These are phyloP conservation scores for Colostygia pectinataria DNA, from an alignment of 2,888 invertebrate species.

Conservation along the genomic window DNA sequence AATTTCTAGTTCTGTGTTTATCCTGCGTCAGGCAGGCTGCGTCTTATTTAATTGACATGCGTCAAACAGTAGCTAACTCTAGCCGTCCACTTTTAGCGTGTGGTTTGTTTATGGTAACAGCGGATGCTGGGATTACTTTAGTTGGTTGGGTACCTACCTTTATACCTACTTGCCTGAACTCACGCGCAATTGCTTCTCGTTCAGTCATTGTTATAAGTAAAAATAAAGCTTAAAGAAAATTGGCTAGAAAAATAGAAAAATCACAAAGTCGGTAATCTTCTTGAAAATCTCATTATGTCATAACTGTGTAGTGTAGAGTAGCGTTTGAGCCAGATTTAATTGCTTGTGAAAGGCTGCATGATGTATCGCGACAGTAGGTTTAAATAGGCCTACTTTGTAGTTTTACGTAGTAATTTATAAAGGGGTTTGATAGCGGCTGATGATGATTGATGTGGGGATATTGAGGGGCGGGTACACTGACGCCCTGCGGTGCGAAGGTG, in stretches of 20 bases:
- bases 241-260: too few relatives aligned
- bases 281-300: too few relatives aligned
- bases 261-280: too few relatives aligned
- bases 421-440: slow-evolving; percentile 43
- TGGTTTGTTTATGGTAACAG: slow-evolving; percentile 66
- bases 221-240: too few relatives aligned
- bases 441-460: slow-evolving; percentile 49
- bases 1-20: slow-evolving; percentile 6
- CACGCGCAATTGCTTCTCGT: slow-evolving; percentile 32
- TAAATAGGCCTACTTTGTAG: slow-evolving; percentile 25
- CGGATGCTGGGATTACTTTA: slow-evolving; percentile 63
- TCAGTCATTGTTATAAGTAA: not conserved
- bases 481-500: slow-evolving; percentile 53
- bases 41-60: slow-evolving; percentile 50
- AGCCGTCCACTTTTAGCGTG: slow-evolving; percentile 64
- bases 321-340: slow-evolving; percentile 15
- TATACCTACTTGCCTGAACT: slow-evolving; percentile 38
- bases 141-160: not conserved
- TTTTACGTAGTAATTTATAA: slow-evolving; percentile 35
- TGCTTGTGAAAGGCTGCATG: slow-evolving; percentile 19
- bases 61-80: slow-evolving; percentile 61
- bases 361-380: slow-evolving; percentile 22
- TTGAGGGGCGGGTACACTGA: slow-evolving; percentile 47
- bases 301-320: not conserved
- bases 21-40: too few relatives aligned